These are phyloP conservation scores for Oxyura jamaicensis DNA, from an alignment of 2,113 vertebrate genomes.

Conservation along the genomic window DNA sequence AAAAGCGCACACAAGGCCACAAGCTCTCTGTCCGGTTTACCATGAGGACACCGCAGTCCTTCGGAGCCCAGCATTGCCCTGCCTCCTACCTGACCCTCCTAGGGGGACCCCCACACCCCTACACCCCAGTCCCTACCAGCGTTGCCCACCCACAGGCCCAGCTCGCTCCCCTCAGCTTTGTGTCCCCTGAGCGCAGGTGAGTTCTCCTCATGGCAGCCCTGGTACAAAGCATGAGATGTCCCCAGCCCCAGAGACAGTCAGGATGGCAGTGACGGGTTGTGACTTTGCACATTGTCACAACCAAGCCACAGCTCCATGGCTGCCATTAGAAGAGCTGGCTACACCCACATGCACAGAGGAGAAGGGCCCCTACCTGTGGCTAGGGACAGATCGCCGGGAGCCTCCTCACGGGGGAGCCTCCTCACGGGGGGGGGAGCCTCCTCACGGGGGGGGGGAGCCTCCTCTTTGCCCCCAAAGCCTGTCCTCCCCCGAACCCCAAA, in stretches of 20 bases:
- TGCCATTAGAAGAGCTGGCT: background rate
- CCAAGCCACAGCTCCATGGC: background rate
- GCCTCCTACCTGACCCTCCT: background rate
- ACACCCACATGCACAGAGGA: background rate
- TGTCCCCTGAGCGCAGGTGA: accelerated
- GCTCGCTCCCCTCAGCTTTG: too few species aligned
- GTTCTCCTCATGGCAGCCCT: background rate
- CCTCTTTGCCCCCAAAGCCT: background rate
- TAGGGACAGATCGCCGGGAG: background rate
- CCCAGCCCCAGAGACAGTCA: accelerated
- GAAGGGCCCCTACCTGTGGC: background rate
- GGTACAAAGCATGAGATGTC: accelerated
- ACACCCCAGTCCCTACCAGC: background rate
- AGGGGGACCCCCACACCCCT: background rate
- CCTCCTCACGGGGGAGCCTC: background rate
- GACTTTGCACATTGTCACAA: background rate
- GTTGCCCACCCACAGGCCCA: background rate
- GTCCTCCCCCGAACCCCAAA: background rate
- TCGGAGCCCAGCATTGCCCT: background rate
- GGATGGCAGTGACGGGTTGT: accelerated
- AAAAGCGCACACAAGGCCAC: background rate
- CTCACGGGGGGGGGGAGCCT: background rate
- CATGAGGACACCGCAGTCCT: background rate
- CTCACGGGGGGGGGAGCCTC: background rate
- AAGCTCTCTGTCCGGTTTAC: background rate